Base-by-base conservation (phyloP, 2,888 invertebrate genomes). In the Steinernema carpocapsae region DNA sequence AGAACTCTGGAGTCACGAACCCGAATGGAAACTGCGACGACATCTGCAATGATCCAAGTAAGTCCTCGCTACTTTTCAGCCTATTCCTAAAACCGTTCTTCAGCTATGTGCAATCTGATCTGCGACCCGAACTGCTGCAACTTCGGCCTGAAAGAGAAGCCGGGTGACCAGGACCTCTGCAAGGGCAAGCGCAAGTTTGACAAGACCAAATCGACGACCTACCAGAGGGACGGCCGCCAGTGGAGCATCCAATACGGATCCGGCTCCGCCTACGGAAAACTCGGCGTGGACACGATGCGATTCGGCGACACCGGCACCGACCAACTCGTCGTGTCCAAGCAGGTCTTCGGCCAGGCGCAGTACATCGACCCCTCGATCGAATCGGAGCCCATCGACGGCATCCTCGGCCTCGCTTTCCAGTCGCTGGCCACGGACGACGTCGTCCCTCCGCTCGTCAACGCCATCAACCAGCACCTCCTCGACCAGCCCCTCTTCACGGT, bases 351-450 rank as follows among this genome's bases (percentile, higher is more conserved):
- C 17, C 77, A 77, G 70, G 78, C 77, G 17, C 64, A 72, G 4
- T 52, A 26, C n/a, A 59, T 76, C 24, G 64, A 72, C 12, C 17
- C 64, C 19, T 24, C 37, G 64, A 73, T 76, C 64, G 52, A 46
- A 26, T 51, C 76, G 74, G 79, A 81, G 45, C 79, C 80, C 24
- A 77, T 76, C 74, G 82, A 82, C 72, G 82, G 82, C 6, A 84
- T 84, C 75, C 82, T 84, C 76, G 97, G 97, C 77, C 92, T 97
- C 92, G 96, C 92, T 0, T 97, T 94, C 89, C 91, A 91, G 83
- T 92, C 92, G 37, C 96, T 99, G 87, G 91, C 97, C 0, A 95
- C 97, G 77, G 95, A 96, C 90, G 92, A 92, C 75, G 95, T 97
- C 71, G 90, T 91, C 70, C 95, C 97, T 0, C 94, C 95, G 72